Percentiles rank a stretch among this genome's conserved stretches.
Evolutionary conservation across 2,113 vertebrate species (phyloP).

Genomic region (Engystomops pustulosus): DNA sequence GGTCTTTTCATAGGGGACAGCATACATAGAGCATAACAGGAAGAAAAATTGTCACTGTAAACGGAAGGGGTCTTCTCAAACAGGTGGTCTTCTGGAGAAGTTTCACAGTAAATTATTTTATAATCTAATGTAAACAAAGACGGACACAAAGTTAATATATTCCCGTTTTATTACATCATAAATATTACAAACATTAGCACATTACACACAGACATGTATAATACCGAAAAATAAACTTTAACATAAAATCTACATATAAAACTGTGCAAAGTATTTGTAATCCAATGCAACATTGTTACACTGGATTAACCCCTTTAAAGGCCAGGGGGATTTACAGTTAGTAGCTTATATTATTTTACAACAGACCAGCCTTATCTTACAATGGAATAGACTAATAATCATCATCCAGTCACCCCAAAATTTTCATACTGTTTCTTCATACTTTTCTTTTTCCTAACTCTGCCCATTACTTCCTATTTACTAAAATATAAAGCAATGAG

Average conservation of each 20-base stretch:
- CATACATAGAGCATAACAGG: too few relatives aligned
- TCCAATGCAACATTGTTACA: constrained; percentile 18
- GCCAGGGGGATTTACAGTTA: not conserved
- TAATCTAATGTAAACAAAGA: not conserved
- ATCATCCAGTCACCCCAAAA: too few relatives aligned
- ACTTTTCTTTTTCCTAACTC: not conserved
- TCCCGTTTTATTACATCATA: constrained; percentile 44
- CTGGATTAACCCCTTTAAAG: not conserved
- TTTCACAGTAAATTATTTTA: too few relatives aligned
- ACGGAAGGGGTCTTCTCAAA: too few relatives aligned
- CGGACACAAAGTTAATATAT: not conserved
- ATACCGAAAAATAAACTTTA: constrained; percentile 19
- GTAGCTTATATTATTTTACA: not conserved
- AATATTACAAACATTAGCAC: constrained; percentile 2
- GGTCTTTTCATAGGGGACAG: too few relatives aligned
- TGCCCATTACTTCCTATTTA: not conserved
- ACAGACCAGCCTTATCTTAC: not conserved
- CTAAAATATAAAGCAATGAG: not conserved
- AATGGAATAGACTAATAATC: not conserved
- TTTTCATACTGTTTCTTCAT: not conserved
- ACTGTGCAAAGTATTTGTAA: constrained; percentile 29
- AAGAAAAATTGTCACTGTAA: too few relatives aligned
- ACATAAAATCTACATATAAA: constrained; percentile 25
- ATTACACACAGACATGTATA: not conserved
- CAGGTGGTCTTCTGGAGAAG: too few relatives aligned